A percentile compares a stretch with the other conserved stretches of the same genome.
phyloP scores from a whole-genome alignment of 1,140 invertebrate genomes.

The Caerostris extrusa region DNA sequence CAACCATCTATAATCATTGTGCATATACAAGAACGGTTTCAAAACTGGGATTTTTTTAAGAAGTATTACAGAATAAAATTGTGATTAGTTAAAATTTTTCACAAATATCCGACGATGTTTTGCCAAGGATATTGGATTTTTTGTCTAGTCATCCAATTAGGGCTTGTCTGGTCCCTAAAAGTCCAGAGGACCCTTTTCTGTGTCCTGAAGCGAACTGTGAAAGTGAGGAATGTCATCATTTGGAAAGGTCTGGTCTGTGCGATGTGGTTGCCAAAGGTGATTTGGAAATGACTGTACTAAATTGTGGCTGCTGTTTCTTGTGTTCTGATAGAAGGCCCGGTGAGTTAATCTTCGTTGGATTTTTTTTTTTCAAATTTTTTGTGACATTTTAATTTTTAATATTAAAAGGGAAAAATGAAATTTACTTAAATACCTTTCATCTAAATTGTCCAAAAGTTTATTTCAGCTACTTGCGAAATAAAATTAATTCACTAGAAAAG shows the following conservation, averaged over 20 bases:
- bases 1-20: too few relatives aligned
- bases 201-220: constrained; percentile 40
- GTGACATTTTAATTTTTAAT: too few relatives aligned
- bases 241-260: constrained; percentile 54
- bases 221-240: constrained; percentile 45
- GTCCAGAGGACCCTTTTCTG: neutral
- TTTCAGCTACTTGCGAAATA: too few relatives aligned
- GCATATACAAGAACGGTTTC: too few relatives aligned
- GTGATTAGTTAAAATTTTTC: neutral
- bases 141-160: neutral
- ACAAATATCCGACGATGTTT: neutral
- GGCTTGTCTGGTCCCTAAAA: neutral
- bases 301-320: constrained; percentile 66
- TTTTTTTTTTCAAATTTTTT: neutral
- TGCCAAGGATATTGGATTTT: neutral
- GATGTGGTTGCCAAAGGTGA: neutral
- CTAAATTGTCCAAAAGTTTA: too few relatives aligned
- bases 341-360: neutral
- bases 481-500: too few relatives aligned
- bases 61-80: too few relatives aligned
- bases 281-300: constrained; percentile 25
- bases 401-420: too few relatives aligned
- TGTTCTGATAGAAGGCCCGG: constrained; percentile 27
- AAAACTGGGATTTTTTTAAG: too few relatives aligned
- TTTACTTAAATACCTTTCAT: too few relatives aligned